Percentiles rank a stretch among this genome's conserved stretches.
phyloP scores from a whole-genome alignment of 2,888 invertebrate genomes.

The Ectropis crepuscularia region DNA sequence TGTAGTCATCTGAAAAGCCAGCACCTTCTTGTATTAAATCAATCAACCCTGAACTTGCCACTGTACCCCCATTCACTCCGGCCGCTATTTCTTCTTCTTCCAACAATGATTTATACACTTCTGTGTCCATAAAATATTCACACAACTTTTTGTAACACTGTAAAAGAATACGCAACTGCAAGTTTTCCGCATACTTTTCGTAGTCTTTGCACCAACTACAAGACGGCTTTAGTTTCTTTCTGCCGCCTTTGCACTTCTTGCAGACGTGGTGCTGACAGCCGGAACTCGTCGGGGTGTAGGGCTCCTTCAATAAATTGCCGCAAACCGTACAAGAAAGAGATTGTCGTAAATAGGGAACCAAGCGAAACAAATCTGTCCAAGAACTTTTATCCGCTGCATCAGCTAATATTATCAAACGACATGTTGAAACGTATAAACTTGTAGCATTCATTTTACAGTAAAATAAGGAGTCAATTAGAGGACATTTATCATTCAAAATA shows the following conservation, averaged over 20 bases:
- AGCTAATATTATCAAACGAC: constrained; percentile 91
- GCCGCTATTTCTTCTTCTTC: constrained; percentile 82
- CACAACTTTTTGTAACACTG: constrained; percentile 96
- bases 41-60: constrained; percentile 86
- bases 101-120: constrained; percentile 87
- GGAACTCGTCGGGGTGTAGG: constrained; percentile 90
- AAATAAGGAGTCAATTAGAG: constrained; percentile 49
- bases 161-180: constrained; percentile 90
- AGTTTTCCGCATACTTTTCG: constrained; percentile 92
- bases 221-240: constrained; percentile 93
- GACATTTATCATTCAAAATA: constrained; percentile 54
- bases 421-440: constrained; percentile 92
- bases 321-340: constrained; percentile 96
- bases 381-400: constrained; percentile 89
- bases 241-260: constrained; percentile 92
- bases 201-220: constrained; percentile 95
- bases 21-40: constrained; percentile 93
- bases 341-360: constrained; percentile 93
- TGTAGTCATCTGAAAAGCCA: constrained; percentile 90
- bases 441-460: constrained; percentile 90
- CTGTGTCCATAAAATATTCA: constrained; percentile 90
- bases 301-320: constrained; percentile 91
- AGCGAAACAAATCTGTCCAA: constrained; percentile 92
- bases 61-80: constrained; percentile 79
- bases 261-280: constrained; percentile 96